Conservation (phyloP, 2,113 vertebrate species). For the Mobula hypostoma region DNA sequence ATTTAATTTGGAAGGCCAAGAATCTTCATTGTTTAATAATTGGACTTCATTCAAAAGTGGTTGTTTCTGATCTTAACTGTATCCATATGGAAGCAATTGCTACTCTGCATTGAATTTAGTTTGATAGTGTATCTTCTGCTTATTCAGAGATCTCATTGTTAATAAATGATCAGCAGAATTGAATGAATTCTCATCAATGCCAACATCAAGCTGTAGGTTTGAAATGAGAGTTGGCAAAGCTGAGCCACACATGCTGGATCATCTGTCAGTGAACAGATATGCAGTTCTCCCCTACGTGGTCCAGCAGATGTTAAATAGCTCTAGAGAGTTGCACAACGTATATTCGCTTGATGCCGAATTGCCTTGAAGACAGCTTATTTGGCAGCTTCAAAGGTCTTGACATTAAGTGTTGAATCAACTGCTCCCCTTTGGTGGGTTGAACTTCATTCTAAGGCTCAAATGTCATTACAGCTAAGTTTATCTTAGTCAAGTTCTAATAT, state of each 20-base stretch:
- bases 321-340: not conserved
- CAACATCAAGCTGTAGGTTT: not conserved
- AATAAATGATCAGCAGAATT: not conserved
- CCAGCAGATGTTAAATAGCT: not conserved
- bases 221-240: not conserved
- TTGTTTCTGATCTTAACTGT: not conserved
- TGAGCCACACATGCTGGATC: not conserved
- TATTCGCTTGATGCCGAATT: not conserved
- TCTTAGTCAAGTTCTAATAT: not conserved
- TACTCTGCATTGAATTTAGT: not conserved
- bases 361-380: not conserved
- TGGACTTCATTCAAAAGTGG: not conserved
- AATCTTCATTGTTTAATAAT: not conserved
- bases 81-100: not conserved
- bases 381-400: not conserved
- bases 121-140: not conserved
- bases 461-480: not conserved
- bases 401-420: not conserved
- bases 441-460: not conserved
- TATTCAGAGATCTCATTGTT: not conserved
- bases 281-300: not conserved
- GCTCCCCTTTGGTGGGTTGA: not conserved
- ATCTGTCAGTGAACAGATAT: not conserved
- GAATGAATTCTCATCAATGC: not conserved
- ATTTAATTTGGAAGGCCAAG: not conserved